A percentile compares a stretch with the other conserved stretches of the same genome.
These are phyloP conservation scores for Aphidius colemani DNA, from an alignment of 2,888 invertebrate species.

Conservation along the genomic window DNA sequence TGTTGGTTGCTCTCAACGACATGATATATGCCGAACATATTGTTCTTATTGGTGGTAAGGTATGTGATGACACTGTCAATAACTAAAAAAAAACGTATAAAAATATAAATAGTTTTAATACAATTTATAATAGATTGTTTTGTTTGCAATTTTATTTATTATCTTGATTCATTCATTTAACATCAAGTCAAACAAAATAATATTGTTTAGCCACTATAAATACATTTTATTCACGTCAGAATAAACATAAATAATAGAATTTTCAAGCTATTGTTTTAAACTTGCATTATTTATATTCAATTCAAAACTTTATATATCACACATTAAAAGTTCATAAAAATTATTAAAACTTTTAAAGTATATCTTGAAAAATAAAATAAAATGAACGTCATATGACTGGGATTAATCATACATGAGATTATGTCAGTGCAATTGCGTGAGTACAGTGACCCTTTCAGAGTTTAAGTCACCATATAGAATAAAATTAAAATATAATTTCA, in stretches of 20 bases:
- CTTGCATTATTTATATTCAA: too few species aligned
- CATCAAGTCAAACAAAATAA: conserved; percentile 18
- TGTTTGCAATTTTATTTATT: conserved; percentile 48
- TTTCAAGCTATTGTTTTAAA: too few species aligned
- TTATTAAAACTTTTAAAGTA: too few species aligned
- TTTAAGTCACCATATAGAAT: too few species aligned
- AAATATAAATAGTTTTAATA: not conserved
- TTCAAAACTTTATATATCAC: too few species aligned
- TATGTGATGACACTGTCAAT: conserved; percentile 55
- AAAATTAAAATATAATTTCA: too few species aligned
- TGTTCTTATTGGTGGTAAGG: conserved; percentile 57
- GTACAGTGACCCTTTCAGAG: conserved; percentile 15
- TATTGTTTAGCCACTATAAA: not conserved
- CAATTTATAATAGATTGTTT: conserved; percentile 23
- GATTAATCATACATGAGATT: conserved; percentile 16
- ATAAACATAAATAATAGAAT: too few species aligned
- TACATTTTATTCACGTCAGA: too few species aligned
- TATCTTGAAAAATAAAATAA: too few species aligned
- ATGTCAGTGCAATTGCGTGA: conserved; percentile 28
- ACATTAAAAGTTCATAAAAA: too few species aligned
- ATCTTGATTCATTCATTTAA: conserved; percentile 49
- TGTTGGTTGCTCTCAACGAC: conserved; percentile 41
- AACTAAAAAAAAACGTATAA: conserved; percentile 40
- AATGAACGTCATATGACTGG: too few species aligned
- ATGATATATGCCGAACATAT: conserved; percentile 56